Conservation (phyloP, 2,888 invertebrate genomes). For the Melanophora roralis region DNA sequence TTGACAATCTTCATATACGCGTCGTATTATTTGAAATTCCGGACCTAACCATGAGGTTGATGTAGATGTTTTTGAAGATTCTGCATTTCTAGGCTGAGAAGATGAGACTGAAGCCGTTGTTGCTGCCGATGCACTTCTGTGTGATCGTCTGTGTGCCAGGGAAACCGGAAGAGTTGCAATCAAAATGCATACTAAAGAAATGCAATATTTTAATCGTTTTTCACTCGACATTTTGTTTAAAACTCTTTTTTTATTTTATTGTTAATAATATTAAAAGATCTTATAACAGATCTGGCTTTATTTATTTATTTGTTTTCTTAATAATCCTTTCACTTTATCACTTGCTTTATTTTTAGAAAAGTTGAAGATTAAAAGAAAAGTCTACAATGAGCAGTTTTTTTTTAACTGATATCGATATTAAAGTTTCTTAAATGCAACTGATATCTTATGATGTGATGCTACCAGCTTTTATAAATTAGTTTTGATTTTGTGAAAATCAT, state of each 20-base stretch:
- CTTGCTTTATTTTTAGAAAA: conserved; percentile 2
- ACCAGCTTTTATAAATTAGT: conserved; percentile 75
- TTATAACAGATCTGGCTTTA: conserved; percentile 58
- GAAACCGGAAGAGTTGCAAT: conserved; percentile 32
- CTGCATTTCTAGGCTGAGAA: conserved; percentile 9
- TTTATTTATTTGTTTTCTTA: not conserved
- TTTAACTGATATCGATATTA: conserved; percentile 39
- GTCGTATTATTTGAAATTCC: conserved; percentile 80
- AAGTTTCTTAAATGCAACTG: conserved; percentile 69
- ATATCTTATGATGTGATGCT: conserved; percentile 68
- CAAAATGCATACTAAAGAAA: conserved; percentile 27
- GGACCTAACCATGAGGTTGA: conserved; percentile 74
- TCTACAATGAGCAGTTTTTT: not conserved
- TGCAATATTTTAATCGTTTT: conserved; percentile 43
- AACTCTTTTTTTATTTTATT: conserved; percentile 11
- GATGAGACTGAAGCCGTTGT: conserved; percentile 51
- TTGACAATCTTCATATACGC: conserved; percentile 82
- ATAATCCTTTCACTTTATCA: conserved; percentile 50
- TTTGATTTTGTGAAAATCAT: conserved; percentile 65
- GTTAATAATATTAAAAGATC: conserved; percentile 2
- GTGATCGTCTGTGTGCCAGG: conserved; percentile 40
- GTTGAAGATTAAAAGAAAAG: not conserved
- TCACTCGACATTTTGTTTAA: conserved; percentile 51
- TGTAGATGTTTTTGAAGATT: conserved; percentile 30
- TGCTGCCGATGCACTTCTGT: conserved; percentile 39